Evolutionary conservation across 2,797 vertebrate species (phyloP).

Genomic region (Paramormyrops hopkinsi): DNA sequence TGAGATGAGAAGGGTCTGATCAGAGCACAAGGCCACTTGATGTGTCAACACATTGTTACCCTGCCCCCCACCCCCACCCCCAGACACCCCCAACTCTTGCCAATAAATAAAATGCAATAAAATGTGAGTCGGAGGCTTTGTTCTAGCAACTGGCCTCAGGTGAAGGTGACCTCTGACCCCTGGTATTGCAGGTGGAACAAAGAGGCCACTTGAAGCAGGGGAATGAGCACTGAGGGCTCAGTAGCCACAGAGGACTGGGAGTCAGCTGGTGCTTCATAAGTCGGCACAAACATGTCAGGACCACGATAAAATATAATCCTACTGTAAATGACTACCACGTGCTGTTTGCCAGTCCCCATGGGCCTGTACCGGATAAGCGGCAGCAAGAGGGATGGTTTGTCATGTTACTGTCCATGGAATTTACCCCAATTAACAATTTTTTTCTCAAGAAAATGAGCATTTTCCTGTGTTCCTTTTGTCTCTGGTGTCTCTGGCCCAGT

Average conservation of each 20-base stretch:
- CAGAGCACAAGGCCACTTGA: not conserved
- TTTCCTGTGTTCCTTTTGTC: not conserved
- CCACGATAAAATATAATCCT: not conserved
- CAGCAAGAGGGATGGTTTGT: not conserved
- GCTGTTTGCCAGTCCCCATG: not conserved
- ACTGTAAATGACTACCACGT: not conserved
- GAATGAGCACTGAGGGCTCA: slow-evolving; percentile 46
- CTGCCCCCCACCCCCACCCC: not conserved
- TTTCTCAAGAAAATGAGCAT: not conserved
- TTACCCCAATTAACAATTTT: not conserved
- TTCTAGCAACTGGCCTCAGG: slow-evolving; percentile 70
- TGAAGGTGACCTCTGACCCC: slow-evolving; percentile 68
- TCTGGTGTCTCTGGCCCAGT: not conserved
- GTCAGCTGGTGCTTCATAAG: not conserved
- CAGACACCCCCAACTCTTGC: not conserved
- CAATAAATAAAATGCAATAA: slow-evolving; percentile 40
- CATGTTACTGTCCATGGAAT: not conserved
- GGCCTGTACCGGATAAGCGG: not conserved
- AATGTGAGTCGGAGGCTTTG: slow-evolving; percentile 57
- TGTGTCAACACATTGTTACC: not conserved
- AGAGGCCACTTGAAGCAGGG: slow-evolving; percentile 54
- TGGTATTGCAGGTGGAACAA: slow-evolving; percentile 66
- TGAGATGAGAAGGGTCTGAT: not conserved
- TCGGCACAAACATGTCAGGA: not conserved
- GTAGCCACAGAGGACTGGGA: not conserved